These are phyloP conservation scores for Phalacrocorax aristotelis DNA, from an alignment of 2,113 vertebrate genomes.

Conservation along the genomic window DNA sequence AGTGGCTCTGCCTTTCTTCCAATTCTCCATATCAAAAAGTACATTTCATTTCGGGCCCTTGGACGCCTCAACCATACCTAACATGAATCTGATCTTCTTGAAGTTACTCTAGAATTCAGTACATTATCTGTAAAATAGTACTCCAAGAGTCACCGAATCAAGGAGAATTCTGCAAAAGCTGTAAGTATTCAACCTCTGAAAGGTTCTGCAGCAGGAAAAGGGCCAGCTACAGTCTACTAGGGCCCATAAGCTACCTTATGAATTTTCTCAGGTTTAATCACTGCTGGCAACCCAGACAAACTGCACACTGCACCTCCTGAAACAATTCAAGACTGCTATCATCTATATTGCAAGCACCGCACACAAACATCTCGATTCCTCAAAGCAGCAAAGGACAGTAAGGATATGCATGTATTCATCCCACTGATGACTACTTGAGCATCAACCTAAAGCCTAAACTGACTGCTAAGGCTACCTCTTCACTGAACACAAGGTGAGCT, in stretches of 20 bases:
- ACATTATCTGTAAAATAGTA: not conserved
- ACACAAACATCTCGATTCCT: not conserved
- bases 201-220: not conserved
- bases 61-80: not conserved
- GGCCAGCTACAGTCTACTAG: not conserved
- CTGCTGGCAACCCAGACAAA: not conserved
- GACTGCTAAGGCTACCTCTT: not conserved
- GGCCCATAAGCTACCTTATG: not conserved
- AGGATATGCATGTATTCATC: not conserved
- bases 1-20: not conserved
- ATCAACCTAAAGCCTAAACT: not conserved
- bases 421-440: not conserved
- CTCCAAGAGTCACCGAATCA: not conserved
- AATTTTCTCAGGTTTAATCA: not conserved
- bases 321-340: not conserved
- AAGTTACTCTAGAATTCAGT: not conserved
- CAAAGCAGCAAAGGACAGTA: not conserved
- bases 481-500: not conserved
- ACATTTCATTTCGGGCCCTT: not conserved
- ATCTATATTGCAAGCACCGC: not conserved
- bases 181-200: not conserved
- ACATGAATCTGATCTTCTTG: not conserved
- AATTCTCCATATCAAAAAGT: not conserved
- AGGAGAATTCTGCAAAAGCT: not conserved
- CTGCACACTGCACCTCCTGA: accelerated